Base-by-base conservation (phyloP, 2,797 vertebrate species). In the Podargus strigoides region DNA sequence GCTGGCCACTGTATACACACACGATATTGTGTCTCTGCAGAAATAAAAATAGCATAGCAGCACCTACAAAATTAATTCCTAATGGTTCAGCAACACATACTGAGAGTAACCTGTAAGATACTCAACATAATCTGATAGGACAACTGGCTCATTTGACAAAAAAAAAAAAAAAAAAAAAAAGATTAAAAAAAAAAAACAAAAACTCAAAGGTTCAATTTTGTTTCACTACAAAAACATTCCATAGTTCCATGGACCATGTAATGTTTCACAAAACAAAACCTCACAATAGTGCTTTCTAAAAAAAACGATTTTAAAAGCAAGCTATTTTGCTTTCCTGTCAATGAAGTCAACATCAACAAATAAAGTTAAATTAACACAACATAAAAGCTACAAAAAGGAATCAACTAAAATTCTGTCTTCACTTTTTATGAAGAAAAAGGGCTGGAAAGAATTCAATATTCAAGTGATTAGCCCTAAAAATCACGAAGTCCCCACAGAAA, bases 221-320 rank as follows among this genome's bases (percentile, higher is more conserved):
- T 5, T 76, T 63, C 59, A 68, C n/a, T 42, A 46, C 18, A 56
- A 28, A 66, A 60, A 1, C 28, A 39, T 46, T 20, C 19, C 5
- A 24, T 7, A 36, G 26, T 84, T 46, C 24, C n/a, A 69, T 7
- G 7, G 24, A 64, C 22, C n/a, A 20, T 3, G 13, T 9, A 62
- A 52, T 7, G 41, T 26, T 77, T 59, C 60, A 64, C 23, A 46
- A 44, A 80, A 62, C 15, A 74, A 47, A 78, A 36, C 5, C 14
- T 58, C 36, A 52, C 17, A 59, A 44, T 1, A n/a, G 32, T 0
- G 0, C 23, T 59, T 68, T 55, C n/a, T 30, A 10, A 60, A 73
- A 12, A 14, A 42, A 46, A 4, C n/a, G 4, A 78, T 21, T 79
- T 75, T 60, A 70, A 60, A 75, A 52, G 46, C 7, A 74, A 66